These are phyloP conservation scores for Eulemur macaco DNA, from an alignment of 2,113 vertebrate species.

Conservation along the genomic window DNA sequence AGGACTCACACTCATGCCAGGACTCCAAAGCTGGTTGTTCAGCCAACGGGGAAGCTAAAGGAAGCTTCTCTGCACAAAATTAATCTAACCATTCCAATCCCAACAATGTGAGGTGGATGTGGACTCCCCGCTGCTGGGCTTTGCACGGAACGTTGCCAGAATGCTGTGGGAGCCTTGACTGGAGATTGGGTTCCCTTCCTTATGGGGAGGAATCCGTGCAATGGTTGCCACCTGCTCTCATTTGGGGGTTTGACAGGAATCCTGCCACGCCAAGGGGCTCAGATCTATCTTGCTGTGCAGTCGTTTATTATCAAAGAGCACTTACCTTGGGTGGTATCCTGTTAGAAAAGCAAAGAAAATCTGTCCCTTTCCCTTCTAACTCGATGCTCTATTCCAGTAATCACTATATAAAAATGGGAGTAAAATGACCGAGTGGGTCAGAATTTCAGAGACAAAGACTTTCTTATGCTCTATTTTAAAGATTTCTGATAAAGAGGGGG, in stretches of 20 bases:
- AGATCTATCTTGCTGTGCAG: not conserved
- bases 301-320: not conserved
- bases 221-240: not conserved
- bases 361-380: not conserved
- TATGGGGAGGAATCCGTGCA: not conserved
- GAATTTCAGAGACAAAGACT: not conserved
- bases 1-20: fast-evolving
- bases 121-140: not conserved
- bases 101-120: not conserved
- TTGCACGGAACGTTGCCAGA: not conserved
- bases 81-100: too few relatives aligned
- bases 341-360: not conserved
- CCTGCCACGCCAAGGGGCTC: not conserved
- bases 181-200: not conserved
- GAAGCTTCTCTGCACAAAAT: not conserved
- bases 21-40: not conserved
- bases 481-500: not conserved
- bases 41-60: not conserved
- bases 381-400: not conserved
- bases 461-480: not conserved
- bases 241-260: not conserved
- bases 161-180: not conserved
- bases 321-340: not conserved
- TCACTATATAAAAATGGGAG: not conserved
- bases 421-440: not conserved